These are phyloP conservation scores for Embiotoca jacksoni DNA, from an alignment of 2,113 vertebrate genomes.

Conservation along the genomic window DNA sequence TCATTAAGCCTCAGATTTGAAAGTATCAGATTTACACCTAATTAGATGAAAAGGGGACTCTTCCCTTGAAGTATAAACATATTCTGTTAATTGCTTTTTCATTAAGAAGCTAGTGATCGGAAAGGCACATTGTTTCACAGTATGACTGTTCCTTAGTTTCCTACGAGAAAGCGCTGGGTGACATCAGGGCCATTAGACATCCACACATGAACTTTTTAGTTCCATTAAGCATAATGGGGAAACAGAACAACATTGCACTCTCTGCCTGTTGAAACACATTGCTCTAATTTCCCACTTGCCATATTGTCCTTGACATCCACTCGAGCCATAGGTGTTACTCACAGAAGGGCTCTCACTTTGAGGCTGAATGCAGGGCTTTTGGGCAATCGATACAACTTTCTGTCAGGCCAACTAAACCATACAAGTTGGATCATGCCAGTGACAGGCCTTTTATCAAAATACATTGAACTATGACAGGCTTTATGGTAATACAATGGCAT, in stretches of 20 bases:
- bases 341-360: conserved; percentile 7
- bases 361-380: conserved; percentile 6
- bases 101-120: conserved; percentile 69
- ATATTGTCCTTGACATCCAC: conserved; percentile 55
- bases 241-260: conserved; percentile 46
- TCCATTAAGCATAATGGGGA: conserved; percentile 60
- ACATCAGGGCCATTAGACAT: conserved; percentile 67
- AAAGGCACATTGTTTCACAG: conserved; percentile 64
- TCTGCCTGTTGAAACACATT: conserved; percentile 44
- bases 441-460: conserved; percentile 42
- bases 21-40: conserved; percentile 42
- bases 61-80: conserved; percentile 64
- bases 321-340: conserved; percentile 36
- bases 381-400: conserved; percentile 38
- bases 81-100: conserved; percentile 74
- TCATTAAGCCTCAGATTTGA: conserved; percentile 5
- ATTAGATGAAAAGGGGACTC: conserved; percentile 51
- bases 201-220: conserved; percentile 61
- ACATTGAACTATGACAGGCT: conserved; percentile 20
- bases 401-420: background rate
- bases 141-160: conserved; percentile 49
- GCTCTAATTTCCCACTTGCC: conserved; percentile 52
- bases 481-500: conserved; percentile 40
- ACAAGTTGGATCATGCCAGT: conserved; percentile 13
- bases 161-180: conserved; percentile 27